These are phyloP conservation scores for Drosophila hamatofila DNA, from an alignment of 2,888 invertebrate species.

Conservation along the genomic window DNA sequence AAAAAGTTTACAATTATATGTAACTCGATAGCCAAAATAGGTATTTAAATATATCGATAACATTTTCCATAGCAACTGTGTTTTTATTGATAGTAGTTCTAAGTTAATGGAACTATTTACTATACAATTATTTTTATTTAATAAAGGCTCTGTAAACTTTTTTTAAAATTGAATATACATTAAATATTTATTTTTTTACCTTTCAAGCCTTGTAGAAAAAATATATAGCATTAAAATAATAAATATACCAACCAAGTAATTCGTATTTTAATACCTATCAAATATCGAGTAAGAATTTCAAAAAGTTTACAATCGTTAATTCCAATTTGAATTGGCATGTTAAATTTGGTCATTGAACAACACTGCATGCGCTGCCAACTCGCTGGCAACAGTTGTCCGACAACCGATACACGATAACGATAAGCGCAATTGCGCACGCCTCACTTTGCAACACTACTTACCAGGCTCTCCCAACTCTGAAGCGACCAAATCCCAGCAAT, in stretches of 20 bases:
- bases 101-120: no score
- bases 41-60: no score
- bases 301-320: not conserved
- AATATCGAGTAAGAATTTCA: not conserved
- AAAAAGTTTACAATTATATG: no score
- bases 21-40: no score
- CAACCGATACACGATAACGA: constrained; percentile 48
- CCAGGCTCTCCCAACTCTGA: constrained; percentile 58
- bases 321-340: constrained; percentile 1
- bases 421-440: constrained; percentile 55
- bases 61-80: no score
- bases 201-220: not conserved
- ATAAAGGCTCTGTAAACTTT: no score
- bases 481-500: constrained; percentile 68
- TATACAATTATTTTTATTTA: no score
- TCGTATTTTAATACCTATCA: not conserved
- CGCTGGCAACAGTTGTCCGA: not conserved
- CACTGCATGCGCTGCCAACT: constrained; percentile 42
- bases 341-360: constrained; percentile 9
- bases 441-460: constrained; percentile 67
- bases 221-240: not conserved
- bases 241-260: no score
- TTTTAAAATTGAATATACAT: no score
- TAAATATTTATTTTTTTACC: no score
- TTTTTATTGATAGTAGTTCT: no score